Percentiles rank a stretch among this genome's conserved stretches.
Evolutionary conservation across 2,888 invertebrate genomes (phyloP).

Genomic region (Abscondita cerata): DNA sequence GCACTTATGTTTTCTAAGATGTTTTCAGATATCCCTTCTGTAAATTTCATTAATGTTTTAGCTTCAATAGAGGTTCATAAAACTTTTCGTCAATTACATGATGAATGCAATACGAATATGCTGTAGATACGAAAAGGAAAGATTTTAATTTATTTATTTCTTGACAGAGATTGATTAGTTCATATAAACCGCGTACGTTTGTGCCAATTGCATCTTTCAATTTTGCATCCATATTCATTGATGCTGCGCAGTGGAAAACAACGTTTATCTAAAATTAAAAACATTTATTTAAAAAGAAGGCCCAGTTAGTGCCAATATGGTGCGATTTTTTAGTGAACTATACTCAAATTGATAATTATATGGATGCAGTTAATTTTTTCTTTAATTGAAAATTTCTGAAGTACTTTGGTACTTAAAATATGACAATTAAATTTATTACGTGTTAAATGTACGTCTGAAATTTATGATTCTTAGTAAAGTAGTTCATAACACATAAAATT

Average conservation of each 20-base stretch:
- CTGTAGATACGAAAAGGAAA: conserved; percentile 54
- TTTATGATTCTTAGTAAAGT: too few relatives aligned
- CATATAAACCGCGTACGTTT: conserved; percentile 45
- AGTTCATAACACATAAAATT: too few relatives aligned
- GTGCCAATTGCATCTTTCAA: conserved; percentile 43
- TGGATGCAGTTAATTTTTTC: too few relatives aligned
- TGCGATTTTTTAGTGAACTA: too few relatives aligned
- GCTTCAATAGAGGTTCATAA: conserved; percentile 57
- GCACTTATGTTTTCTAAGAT: conserved; percentile 48
- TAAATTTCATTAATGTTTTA: conserved; percentile 53
- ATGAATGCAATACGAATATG: conserved; percentile 52
- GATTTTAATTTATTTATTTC: conserved; percentile 42
- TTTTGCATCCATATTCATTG: conserved; percentile 45
- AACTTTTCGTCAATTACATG: conserved; percentile 56
- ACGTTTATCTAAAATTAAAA: conserved; percentile 40
- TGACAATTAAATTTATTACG: too few relatives aligned
- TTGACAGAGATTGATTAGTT: conserved; percentile 38
- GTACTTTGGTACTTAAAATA: too few relatives aligned
- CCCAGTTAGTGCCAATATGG: too few relatives aligned
- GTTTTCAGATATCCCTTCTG: conserved; percentile 50
- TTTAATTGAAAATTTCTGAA: too few relatives aligned
- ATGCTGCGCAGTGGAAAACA: conserved; percentile 49
- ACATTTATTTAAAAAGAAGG: too few relatives aligned
- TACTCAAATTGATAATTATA: too few relatives aligned
- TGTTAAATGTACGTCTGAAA: too few relatives aligned